These are phyloP conservation scores for Cydia fagiglandana DNA, from an alignment of 1,140 invertebrate genomes.

Conservation along the genomic window DNA sequence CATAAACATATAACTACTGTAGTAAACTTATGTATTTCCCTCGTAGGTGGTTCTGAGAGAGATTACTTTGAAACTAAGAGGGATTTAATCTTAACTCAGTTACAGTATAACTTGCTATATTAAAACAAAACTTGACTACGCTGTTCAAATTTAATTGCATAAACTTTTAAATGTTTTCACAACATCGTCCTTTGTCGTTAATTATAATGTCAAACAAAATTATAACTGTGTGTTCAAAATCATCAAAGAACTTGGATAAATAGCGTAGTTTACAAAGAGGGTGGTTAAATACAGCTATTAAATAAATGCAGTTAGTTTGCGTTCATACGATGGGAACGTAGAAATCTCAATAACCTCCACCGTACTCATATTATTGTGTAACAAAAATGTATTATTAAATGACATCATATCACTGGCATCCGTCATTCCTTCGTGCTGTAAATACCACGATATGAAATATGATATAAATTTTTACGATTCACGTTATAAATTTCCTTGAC, in stretches of 20 bases:
- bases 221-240: background rate
- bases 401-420: no score
- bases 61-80: conserved; percentile 18
- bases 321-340: background rate
- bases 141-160: conserved; percentile 10
- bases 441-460: no score
- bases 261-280: background rate
- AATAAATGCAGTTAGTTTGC: background rate
- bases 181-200: background rate
- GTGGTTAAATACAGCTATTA: background rate
- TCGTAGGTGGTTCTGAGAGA: conserved; percentile 11
- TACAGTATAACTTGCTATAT: conserved; percentile 21
- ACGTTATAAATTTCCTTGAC: no score
- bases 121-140: conserved; percentile 14
- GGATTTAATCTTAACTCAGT: conserved; percentile 15
- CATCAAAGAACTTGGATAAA: background rate
- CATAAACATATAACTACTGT: background rate
- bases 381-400: no score
- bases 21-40: background rate
- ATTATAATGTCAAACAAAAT: conserved; percentile 13
- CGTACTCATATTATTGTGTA: background rate
- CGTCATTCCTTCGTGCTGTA: no score
- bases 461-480: no score
- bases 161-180: conserved; percentile 19
- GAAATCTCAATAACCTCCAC: background rate